These are phyloP conservation scores for Apodemus speciosus DNA, from an alignment of 2,113 vertebrate species.

Conservation along the genomic window DNA sequence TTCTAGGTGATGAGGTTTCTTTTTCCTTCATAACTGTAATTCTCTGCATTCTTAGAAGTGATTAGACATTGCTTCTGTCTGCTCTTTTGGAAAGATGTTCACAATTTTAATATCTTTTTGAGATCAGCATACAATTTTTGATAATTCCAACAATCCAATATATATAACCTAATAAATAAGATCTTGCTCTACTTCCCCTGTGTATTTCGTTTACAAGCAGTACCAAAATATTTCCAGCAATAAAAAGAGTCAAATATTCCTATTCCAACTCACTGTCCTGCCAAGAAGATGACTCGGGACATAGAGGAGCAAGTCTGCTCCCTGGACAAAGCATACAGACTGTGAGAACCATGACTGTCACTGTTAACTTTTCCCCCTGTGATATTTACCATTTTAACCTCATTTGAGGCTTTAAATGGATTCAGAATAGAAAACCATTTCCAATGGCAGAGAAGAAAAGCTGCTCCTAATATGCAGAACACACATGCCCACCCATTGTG, in stretches of 20 bases:
- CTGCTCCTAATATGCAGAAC: slow-evolving; percentile 54
- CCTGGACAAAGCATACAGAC: slow-evolving; percentile 39
- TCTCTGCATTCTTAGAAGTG: background rate
- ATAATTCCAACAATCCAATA: slow-evolving; percentile 47
- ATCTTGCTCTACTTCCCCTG: background rate
- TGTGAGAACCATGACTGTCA: slow-evolving; percentile 8
- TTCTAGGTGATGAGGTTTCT: background rate
- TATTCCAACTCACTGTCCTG: background rate
- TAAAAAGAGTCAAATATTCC: slow-evolving; percentile 10
- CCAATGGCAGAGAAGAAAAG: slow-evolving; percentile 20
- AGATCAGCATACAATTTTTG: slow-evolving; percentile 29
- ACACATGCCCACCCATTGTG: slow-evolving; percentile 12
- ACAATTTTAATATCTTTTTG: slow-evolving; percentile 42
- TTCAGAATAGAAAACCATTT: slow-evolving; percentile 31
- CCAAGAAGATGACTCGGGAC: background rate
- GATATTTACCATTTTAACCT: slow-evolving; percentile 48
- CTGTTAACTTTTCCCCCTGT: slow-evolving; percentile 42
- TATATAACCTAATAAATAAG: slow-evolving; percentile 34
- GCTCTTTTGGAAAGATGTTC: background rate
- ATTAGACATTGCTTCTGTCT: background rate
- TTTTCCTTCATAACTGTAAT: slow-evolving; percentile 30
- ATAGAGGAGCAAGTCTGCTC: background rate
- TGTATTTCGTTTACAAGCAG: slow-evolving; percentile 23
- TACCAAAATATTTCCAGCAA: background rate
- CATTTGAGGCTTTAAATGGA: slow-evolving; percentile 37